Conservation (phyloP, 2,888 invertebrate species). For the Molanna angustata region DNA sequence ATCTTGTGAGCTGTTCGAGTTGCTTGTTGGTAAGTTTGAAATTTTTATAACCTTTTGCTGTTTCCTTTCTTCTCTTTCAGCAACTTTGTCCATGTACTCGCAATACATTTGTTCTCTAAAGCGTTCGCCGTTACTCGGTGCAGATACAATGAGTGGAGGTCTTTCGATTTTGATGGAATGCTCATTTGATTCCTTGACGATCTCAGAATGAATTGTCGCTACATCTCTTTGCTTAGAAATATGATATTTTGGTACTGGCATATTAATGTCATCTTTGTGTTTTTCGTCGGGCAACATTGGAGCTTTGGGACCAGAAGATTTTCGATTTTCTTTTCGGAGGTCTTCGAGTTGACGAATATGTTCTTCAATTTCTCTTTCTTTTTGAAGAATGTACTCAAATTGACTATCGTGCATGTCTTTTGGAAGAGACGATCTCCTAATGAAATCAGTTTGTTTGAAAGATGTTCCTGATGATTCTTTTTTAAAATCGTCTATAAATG, state of each 20-base stretch:
- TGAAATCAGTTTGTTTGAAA: conserved; percentile 28
- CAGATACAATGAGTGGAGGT: conserved; percentile 38
- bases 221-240: conserved; percentile 51
- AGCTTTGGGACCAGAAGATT: conserved; percentile 41
- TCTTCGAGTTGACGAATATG: conserved; percentile 63
- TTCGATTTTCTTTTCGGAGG: conserved; percentile 45
- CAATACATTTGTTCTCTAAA: conserved; percentile 80
- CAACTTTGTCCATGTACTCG: conserved; percentile 77
- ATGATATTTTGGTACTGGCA: conserved; percentile 42
- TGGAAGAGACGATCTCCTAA: conserved; percentile 59
- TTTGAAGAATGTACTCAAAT: conserved; percentile 63
- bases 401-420: conserved; percentile 62
- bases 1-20: conserved; percentile 25
- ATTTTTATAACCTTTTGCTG: conserved; percentile 79
- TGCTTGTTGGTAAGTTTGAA: conserved; percentile 52
- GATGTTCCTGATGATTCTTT: conserved; percentile 1
- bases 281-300: conserved; percentile 49
- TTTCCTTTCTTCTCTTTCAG: conserved; percentile 73
- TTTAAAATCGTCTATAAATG: background rate
- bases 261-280: conserved; percentile 39
- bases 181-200: conserved; percentile 37
- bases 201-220: conserved; percentile 38
- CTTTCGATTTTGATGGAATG: conserved; percentile 28
- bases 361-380: conserved; percentile 65
- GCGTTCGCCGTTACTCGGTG: conserved; percentile 67